Evolutionary conservation across 2,888 invertebrate genomes (phyloP).

Genomic region (Coremacera marginata): DNA sequence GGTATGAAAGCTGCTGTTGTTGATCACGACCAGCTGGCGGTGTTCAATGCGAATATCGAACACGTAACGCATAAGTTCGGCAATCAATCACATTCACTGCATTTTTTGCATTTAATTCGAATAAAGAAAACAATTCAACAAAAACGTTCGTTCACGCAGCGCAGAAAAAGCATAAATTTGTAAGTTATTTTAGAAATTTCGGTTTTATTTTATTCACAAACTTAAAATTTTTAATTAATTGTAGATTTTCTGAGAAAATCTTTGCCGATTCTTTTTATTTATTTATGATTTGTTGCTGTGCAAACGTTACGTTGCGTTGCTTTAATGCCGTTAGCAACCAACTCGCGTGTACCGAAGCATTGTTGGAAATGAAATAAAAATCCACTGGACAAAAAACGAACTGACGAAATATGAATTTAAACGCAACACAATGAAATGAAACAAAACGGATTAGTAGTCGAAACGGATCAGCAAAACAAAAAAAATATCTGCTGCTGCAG

Average conservation of each 20-base stretch:
- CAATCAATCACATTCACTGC: conserved; percentile 16
- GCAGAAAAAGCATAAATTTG: not conserved
- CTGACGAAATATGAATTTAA: not conserved
- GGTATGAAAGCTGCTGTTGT: not conserved
- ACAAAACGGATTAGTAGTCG: not conserved
- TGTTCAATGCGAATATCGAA: conserved; percentile 9
- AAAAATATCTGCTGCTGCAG: not conserved
- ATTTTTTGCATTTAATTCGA: conserved; percentile 4
- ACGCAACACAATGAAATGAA: not conserved
- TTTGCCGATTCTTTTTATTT: not conserved
- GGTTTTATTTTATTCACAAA: not conserved
- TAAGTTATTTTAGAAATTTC: not conserved
- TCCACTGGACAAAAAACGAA: not conserved
- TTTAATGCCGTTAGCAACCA: not conserved
- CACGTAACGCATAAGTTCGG: conserved; percentile 18
- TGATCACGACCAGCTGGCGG: not conserved
- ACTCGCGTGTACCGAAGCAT: conserved; percentile 27
- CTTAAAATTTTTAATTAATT: not conserved
- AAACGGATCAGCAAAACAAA: not conserved
- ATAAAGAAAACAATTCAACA: conserved; percentile 13
- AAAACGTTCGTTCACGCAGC: not conserved
- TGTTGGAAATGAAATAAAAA: conserved; percentile 33
- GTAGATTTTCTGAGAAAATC: not conserved
- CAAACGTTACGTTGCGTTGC: not conserved
- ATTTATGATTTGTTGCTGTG: not conserved